A percentile compares a stretch with the other conserved stretches of the same genome.
Conservation (phyloP, 1,140 invertebrate species). For the Drosophila sulfurigaster region DNA sequence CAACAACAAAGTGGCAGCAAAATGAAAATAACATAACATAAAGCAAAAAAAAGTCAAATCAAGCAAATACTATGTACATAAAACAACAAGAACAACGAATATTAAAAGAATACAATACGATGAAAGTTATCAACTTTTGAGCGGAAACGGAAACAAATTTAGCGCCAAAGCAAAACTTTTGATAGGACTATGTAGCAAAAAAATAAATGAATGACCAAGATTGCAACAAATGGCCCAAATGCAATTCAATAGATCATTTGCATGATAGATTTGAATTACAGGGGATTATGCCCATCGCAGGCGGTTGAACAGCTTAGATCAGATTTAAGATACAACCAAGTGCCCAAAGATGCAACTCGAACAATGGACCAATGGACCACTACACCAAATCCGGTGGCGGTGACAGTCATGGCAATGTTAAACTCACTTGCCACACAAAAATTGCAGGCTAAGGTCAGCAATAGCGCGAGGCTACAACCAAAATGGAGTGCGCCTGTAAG, state of each 20-base stretch:
- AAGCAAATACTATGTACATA: constrained; percentile 67
- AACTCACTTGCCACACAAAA: constrained; percentile 75
- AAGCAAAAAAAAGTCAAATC: constrained; percentile 66
- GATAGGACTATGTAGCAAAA: constrained; percentile 28
- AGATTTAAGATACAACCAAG: neutral
- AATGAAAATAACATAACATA: constrained; percentile 9
- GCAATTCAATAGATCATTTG: constrained; percentile 75
- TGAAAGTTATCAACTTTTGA: constrained; percentile 69
- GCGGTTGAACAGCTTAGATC: constrained; percentile 60
- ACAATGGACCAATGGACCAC: neutral
- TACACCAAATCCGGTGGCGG: constrained; percentile 33
- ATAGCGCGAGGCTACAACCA: constrained; percentile 44
- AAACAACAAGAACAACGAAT: constrained; percentile 28
- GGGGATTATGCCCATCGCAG: neutral
- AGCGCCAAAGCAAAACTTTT: constrained; percentile 64
- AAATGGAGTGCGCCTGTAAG: neutral
- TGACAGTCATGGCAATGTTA: constrained; percentile 59
- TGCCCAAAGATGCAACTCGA: constrained; percentile 28
- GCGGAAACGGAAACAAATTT: constrained; percentile 75
- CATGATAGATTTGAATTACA: too few relatives aligned
- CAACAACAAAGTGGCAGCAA: constrained; percentile 2
- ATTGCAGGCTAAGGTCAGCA: constrained; percentile 73
- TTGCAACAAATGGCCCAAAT: constrained; percentile 68
- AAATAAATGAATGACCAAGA: neutral
- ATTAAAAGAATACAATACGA: constrained; percentile 43